Evolutionary conservation across 2,888 invertebrate genomes (phyloP).

Genomic region (Trachelus iudaicus): DNA sequence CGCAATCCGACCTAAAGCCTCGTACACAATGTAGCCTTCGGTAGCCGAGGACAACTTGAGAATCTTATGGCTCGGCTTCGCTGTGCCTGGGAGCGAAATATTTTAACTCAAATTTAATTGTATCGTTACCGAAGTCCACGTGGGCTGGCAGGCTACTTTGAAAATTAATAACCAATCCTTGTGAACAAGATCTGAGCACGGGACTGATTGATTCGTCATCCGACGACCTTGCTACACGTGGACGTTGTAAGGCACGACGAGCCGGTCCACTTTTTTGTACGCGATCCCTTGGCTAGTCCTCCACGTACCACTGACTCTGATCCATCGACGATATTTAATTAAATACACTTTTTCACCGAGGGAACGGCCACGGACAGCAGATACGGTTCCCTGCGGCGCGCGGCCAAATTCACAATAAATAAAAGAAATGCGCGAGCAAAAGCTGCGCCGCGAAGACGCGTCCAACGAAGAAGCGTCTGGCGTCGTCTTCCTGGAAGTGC

Average conservation of each 20-base stretch:
- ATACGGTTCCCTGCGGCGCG: too few species aligned
- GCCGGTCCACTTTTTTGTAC: slow-evolving; percentile 45
- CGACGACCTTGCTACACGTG: slow-evolving; percentile 2
- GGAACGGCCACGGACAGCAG: slow-evolving; percentile 1
- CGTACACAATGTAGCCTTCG: too few species aligned
- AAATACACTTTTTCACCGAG: slow-evolving; percentile 54
- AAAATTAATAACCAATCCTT: too few species aligned
- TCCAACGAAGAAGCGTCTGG: slow-evolving; percentile 36
- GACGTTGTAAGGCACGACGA: slow-evolving; percentile 5
- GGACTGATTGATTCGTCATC: slow-evolving; percentile 46
- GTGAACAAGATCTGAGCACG: too few species aligned
- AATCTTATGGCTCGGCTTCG: too few species aligned
- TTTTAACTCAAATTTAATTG: too few species aligned
- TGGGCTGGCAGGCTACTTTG: too few species aligned
- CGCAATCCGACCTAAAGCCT: too few species aligned
- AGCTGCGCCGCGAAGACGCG: slow-evolving; percentile 21
- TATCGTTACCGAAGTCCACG: too few species aligned
- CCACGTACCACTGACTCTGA: slow-evolving; percentile 15
- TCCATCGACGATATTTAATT: slow-evolving; percentile 48
- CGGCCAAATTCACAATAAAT: slow-evolving; percentile 29
- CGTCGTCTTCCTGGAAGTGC: slow-evolving; percentile 57
- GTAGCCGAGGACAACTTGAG: too few species aligned
- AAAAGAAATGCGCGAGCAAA: slow-evolving; percentile 27
- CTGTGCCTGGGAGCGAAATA: too few species aligned
- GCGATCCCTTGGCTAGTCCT: slow-evolving; percentile 51